phyloP scores from a whole-genome alignment of 2,888 invertebrate species.

The Xestia sexstrigata region DNA sequence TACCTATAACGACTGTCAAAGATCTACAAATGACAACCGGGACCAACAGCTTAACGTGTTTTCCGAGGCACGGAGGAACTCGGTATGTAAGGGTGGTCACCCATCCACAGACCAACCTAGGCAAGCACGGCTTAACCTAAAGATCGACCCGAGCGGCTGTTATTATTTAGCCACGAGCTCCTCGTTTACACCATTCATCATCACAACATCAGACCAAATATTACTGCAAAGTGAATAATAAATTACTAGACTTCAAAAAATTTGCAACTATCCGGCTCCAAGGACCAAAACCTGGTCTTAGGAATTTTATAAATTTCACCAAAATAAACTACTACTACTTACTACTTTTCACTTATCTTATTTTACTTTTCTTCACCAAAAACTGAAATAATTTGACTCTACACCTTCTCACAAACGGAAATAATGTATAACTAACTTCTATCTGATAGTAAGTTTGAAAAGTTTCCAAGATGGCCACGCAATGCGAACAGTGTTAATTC shows the following conservation, averaged over 20 bases:
- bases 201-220: not conserved
- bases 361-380: not conserved
- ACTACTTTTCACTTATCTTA: not conserved
- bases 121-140: too few species aligned
- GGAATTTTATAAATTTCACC: too few species aligned
- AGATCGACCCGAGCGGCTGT: too few species aligned
- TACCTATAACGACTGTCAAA: too few species aligned
- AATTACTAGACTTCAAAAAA: not conserved
- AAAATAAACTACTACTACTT: too few species aligned
- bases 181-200: too few species aligned
- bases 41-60: too few species aligned
- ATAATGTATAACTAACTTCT: conserved; percentile 29
- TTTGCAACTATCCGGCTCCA: not conserved
- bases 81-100: too few species aligned
- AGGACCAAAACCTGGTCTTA: not conserved
- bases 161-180: too few species aligned
- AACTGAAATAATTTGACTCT: conserved; percentile 23
- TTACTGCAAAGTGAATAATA: not conserved
- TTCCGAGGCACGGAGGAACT: too few species aligned
- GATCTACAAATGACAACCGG: too few species aligned
- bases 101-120: too few species aligned
- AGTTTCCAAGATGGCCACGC: conserved; percentile 47
- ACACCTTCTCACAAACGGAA: conserved; percentile 34
- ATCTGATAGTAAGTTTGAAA: conserved; percentile 38
- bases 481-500: conserved; percentile 8